Evolutionary conservation across 1,140 invertebrate species (phyloP), one percentile per base, ranked within the genome.

Genomic region (Halesus radiatus): DNA sequence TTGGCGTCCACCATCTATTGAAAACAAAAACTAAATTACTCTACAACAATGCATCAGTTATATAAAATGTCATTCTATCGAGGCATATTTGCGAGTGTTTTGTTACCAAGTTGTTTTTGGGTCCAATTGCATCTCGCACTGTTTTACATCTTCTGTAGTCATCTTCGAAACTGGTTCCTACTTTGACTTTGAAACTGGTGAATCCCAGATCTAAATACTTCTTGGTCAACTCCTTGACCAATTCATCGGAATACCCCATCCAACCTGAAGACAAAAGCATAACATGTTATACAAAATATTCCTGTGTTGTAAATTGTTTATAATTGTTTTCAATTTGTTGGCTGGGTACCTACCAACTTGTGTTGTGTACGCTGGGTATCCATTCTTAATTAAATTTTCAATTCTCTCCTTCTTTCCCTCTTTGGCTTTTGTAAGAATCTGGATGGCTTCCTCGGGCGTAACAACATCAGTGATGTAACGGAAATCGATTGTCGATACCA

Each of bases 1-100:
- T 98, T 98, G 0, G 96, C 96, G 87, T 98, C 97, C 1, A 97
- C 91, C 95, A 98, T 96, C 90, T 95, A 83, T 37, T 84, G 26
- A 29, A 85, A 72, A 52, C 8, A 50, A 72, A 0, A 52, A 10
- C 52, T 29, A 45, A 45, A 13, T 13, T 13, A 45, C 37, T 45
- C 37, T 45, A 5, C 10, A 1, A 13, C 8, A 45, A 45, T 45
- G 1, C 10, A 45, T 45, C 37, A 45, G 13, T 45, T 1, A 13
- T 45, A 13, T 13, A 45, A 45, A 45, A 13, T 13, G 1, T 45
- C 37, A 45, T 45, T 45, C 37, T 13, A 3, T 45, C 13, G 37
- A 45, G 10, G 0, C 16, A 32, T 37, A 16, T 20, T 1, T 20
- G 37, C 22, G 7, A 70, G 8, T 66, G 52, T 70, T 89, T n/a